phyloP scores from a whole-genome alignment of 2,113 vertebrate genomes.

The Tautogolabrus adspersus region DNA sequence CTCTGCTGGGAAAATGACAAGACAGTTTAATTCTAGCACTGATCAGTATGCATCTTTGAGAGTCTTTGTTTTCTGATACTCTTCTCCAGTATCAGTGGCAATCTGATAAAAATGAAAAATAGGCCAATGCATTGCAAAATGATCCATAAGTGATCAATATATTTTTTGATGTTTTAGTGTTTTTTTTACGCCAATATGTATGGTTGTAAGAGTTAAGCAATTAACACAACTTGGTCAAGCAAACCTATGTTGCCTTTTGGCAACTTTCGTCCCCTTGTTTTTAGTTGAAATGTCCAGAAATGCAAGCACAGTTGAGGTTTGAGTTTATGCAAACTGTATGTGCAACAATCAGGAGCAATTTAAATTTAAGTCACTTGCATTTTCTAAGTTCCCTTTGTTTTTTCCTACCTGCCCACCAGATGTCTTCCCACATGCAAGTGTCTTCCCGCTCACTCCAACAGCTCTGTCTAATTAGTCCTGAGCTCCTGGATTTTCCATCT shows the following conservation, averaged over 20 bases:
- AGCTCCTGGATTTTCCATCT: conserved; percentile 28
- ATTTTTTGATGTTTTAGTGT: too few relatives aligned
- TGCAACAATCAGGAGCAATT: too few relatives aligned
- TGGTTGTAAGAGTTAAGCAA: too few relatives aligned
- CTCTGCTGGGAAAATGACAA: neutral
- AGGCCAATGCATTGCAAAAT: neutral
- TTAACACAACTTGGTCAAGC: too few relatives aligned
- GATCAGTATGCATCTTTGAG: neutral
- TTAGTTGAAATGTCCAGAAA: too few relatives aligned
- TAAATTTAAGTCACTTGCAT: neutral
- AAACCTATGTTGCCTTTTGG: neutral
- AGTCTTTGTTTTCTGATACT: neutral
- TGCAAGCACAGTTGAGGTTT: too few relatives aligned
- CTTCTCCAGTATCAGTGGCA: neutral
- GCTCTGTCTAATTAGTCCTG: conserved; percentile 46
- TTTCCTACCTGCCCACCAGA: conserved; percentile 26
- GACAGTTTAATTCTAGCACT: conserved; percentile 9
- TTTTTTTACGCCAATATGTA: too few relatives aligned
- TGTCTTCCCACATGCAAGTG: conserved; percentile 41
- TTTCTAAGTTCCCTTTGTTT: neutral
- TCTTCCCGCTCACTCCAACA: conserved; percentile 33
- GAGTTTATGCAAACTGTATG: too few relatives aligned
- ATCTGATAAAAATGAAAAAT: neutral
- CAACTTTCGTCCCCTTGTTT: too few relatives aligned
- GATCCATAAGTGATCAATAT: too few relatives aligned